These are phyloP conservation scores for Cervus canadensis DNA, from an alignment of 2,113 vertebrate species.

Conservation along the genomic window DNA sequence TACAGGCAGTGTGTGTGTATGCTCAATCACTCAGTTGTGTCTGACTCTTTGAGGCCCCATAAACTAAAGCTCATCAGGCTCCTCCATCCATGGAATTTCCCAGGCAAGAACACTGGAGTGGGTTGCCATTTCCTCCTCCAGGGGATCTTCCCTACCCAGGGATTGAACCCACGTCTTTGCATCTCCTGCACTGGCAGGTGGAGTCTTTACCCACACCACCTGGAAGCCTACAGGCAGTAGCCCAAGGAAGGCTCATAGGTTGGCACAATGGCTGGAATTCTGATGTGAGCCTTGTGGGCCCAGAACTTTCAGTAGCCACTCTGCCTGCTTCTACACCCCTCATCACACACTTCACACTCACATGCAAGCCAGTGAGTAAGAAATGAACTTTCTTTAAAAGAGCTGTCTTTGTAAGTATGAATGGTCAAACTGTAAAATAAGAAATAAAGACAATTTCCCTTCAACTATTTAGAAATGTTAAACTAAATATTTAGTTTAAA, in stretches of 20 bases:
- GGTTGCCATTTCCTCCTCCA: neutral
- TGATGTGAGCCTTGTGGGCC: neutral
- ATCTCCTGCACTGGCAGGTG: neutral
- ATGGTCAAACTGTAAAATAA: neutral
- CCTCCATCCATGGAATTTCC: neutral
- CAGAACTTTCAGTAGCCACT: neutral
- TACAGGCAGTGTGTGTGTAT: neutral
- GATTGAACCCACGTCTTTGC: neutral
- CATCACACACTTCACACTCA: neutral
- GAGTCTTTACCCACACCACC: neutral
- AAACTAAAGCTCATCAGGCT: neutral
- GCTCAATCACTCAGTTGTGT: neutral
- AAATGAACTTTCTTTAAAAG: neutral
- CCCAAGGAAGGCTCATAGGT: accelerated
- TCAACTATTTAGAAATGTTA: constrained; percentile 5
- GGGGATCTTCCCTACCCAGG: neutral
- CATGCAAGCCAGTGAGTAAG: neutral
- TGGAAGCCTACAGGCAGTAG: neutral
- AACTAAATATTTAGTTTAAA: neutral
- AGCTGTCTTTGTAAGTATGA: neutral
- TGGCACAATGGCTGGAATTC: neutral
- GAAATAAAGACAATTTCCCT: neutral
- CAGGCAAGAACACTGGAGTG: neutral
- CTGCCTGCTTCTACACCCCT: neutral
- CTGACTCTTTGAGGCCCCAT: neutral